Base-by-base conservation (phyloP, 2,113 vertebrate genomes). In the Sphaerodactylus townsendi region DNA sequence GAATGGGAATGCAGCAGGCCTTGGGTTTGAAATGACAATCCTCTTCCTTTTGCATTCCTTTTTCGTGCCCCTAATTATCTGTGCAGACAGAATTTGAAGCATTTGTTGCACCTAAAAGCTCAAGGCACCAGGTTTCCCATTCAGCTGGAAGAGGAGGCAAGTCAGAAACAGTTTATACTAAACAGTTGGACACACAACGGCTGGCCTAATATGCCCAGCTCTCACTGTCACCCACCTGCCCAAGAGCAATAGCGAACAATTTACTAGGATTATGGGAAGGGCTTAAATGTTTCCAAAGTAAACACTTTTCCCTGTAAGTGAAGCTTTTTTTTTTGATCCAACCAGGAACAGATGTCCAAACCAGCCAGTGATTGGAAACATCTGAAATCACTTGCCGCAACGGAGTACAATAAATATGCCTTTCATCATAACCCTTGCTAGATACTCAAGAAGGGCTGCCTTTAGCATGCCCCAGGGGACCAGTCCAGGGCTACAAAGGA, bases 271-370 rank as follows among this genome's bases (percentile, higher is more conserved):
- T 97, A 96, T 95, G 96, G 88, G 87, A 87, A 90, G 92, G 84
- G 94, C 93, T 92, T 94, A 94, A 96, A 93, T 91, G 87, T 87
- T 91, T 96, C 95, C 94, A 96, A 97, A 97, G 96, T 90, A 97
- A 97, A 96, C 83, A 91, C 86, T 94, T 91, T 72, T 89, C 83
- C 80, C 91, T 95, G 93, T 75, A 91, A 94, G 95, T 96, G 93
- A 92, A 93, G 93, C 94, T 50, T 93, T 95, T 50, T 93, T 95
- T 93, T 93, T 95, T 95, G 91, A 92, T 90, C 93, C 96, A 97
- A 98, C 96, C 95, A 96, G 95, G 96, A 98, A 96, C 98, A 98
- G 98, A 98, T 98, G 97, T 97, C 94, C 92, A 95, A 96, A 93
- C 95, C 94, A 94, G 96, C 95, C 94, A 95, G 96, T 90, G 96